Evolutionary conservation across 2,888 invertebrate species (phyloP).

Genomic region (Nematopogon swammerdamellus): DNA sequence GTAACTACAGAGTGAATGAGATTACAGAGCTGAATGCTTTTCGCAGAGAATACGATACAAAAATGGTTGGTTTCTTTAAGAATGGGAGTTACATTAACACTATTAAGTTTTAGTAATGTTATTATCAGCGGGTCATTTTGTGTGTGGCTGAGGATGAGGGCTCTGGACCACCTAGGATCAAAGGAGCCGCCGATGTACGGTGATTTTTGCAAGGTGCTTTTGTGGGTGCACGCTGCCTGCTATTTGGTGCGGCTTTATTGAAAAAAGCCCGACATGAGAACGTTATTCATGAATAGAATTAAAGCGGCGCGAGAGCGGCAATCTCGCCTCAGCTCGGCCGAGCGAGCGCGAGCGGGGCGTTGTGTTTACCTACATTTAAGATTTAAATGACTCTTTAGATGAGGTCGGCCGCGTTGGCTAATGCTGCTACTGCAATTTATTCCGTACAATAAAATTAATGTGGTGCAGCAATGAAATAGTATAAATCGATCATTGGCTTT

Average conservation of each 20-base stretch:
- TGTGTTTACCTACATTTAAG: neutral
- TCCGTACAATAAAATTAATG: too few relatives aligned
- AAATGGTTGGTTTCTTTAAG: neutral
- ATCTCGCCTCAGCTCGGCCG: neutral
- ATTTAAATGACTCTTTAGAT: neutral
- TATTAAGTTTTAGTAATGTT: slow-evolving; percentile 28
- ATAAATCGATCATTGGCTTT: too few relatives aligned
- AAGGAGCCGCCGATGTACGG: slow-evolving; percentile 35
- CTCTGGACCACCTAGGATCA: slow-evolving; percentile 46
- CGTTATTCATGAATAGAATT: neutral
- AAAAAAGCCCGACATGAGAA: neutral
- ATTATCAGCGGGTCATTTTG: slow-evolving; percentile 49
- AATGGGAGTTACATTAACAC: slow-evolving; percentile 4
- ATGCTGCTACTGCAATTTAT: too few relatives aligned
- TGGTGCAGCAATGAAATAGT: too few relatives aligned
- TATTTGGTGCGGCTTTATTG: slow-evolving; percentile 17
- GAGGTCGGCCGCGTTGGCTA: too few relatives aligned
- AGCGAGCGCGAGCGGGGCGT: too few relatives aligned
- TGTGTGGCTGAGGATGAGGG: slow-evolving; percentile 15
- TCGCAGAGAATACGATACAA: neutral
- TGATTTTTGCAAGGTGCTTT: slow-evolving; percentile 44
- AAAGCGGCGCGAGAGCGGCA: neutral
- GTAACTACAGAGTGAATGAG: neutral
- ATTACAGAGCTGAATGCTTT: neutral
- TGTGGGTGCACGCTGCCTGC: slow-evolving; percentile 29